A percentile compares a stretch with the other conserved stretches of the same genome.
These are phyloP conservation scores for Xyrauchen texanus DNA, from an alignment of 2,113 vertebrate species.

Conservation along the genomic window DNA sequence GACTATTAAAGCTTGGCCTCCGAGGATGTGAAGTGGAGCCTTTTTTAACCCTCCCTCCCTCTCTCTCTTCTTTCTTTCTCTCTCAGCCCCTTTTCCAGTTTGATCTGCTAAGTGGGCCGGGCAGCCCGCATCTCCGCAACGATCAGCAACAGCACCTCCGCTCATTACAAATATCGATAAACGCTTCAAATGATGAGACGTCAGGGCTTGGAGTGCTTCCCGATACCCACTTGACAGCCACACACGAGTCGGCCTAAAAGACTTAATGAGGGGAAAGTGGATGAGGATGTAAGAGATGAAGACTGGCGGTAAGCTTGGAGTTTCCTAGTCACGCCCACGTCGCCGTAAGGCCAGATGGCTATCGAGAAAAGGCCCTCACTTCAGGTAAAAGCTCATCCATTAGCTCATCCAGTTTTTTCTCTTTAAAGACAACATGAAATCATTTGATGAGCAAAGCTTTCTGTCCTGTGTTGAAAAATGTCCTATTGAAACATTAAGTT, in stretches of 20 bases:
- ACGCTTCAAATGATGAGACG: slow-evolving; percentile 29
- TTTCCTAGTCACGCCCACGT: slow-evolving; percentile 31
- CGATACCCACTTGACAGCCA: slow-evolving; percentile 43
- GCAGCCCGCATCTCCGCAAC: slow-evolving; percentile 26
- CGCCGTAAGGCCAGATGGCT: slow-evolving; percentile 42
- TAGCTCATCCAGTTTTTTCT: slow-evolving; percentile 36
- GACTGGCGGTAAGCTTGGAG: slow-evolving; percentile 38
- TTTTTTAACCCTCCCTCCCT: slow-evolving; percentile 52
- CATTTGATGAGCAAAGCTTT: no score
- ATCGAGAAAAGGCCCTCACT: slow-evolving; percentile 49
- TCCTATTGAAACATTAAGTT: no score
- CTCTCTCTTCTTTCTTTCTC: slow-evolving; percentile 35
- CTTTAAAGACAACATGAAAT: no score
- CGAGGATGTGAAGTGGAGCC: slow-evolving; percentile 64
- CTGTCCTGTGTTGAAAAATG: no score
- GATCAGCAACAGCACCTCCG: slow-evolving; percentile 40
- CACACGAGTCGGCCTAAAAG: slow-evolving; percentile 15
- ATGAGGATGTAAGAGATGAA: no score
- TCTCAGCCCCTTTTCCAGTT: slow-evolving; percentile 46
- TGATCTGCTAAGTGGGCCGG: slow-evolving; percentile 24
- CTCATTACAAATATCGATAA: slow-evolving; percentile 34
- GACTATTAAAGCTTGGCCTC: slow-evolving; percentile 29
- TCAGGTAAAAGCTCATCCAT: slow-evolving; percentile 53
- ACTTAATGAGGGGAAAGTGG: not conserved
- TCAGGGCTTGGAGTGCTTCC: slow-evolving; percentile 41